A percentile compares a stretch with the other conserved stretches of the same genome.
Evolutionary conservation across 2,888 invertebrate genomes (phyloP).

Genomic region (Agrilus cyanescens): DNA sequence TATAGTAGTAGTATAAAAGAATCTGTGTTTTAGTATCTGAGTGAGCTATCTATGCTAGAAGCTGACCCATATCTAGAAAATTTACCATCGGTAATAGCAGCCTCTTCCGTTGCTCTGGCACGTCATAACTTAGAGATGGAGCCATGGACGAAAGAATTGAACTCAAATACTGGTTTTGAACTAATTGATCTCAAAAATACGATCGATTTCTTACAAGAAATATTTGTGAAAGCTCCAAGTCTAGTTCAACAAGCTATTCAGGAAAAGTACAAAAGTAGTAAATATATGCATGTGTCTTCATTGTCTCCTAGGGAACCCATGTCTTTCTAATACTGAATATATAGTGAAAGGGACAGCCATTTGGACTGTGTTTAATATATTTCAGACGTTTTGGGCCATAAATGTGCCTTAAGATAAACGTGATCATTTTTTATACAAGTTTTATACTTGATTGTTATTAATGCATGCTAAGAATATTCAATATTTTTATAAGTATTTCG

Average conservation of each 20-base stretch:
- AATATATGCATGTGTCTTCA: slow-evolving; percentile 39
- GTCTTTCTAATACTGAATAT: too few species aligned
- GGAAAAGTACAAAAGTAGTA: slow-evolving; percentile 75
- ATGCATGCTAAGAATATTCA: too few species aligned
- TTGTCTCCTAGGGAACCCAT: slow-evolving; percentile 4
- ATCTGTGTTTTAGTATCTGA: slow-evolving; percentile 53
- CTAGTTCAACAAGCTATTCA: slow-evolving; percentile 73
- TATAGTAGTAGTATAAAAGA: slow-evolving; percentile 4
- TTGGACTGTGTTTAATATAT: too few species aligned
- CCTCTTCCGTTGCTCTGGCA: slow-evolving; percentile 69
- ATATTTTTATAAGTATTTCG: too few species aligned
- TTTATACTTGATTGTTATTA: too few species aligned
- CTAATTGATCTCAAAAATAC: slow-evolving; percentile 54
- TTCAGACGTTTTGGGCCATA: too few species aligned
- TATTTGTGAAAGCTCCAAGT: slow-evolving; percentile 54
- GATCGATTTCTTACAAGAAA: slow-evolving; percentile 53
- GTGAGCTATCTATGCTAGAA: slow-evolving; percentile 75
- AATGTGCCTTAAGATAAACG: too few species aligned
- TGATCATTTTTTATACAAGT: too few species aligned
- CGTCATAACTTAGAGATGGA: slow-evolving; percentile 54
- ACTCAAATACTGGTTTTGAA: slow-evolving; percentile 54
- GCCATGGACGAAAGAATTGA: slow-evolving; percentile 55
- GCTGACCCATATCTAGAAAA: slow-evolving; percentile 76
- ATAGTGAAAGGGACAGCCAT: too few species aligned
- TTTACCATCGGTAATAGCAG: slow-evolving; percentile 71